Base-by-base conservation (phyloP, 2,113 vertebrate species). In the Albula glossodonta region DNA sequence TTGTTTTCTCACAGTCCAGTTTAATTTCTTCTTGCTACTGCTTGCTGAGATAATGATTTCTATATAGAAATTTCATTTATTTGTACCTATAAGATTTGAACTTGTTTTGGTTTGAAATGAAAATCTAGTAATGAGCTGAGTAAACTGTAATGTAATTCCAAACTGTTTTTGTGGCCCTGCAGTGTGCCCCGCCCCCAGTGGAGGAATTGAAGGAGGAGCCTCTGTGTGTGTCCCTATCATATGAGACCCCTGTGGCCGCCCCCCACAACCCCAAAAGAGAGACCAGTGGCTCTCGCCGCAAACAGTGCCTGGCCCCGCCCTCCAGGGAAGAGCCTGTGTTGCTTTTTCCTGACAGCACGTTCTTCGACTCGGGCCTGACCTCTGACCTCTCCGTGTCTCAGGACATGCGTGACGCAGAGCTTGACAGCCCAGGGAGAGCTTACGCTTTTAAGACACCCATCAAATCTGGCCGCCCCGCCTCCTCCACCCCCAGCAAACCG, bases 401-500 rank as follows among this genome's bases (percentile, higher is more conserved):
- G 31, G 95, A 96, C 48, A 70, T 79, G 15, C 90, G 84, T 0
- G 85, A 93, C 0, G 12, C 60, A 0, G 90, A 92, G 70, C 86
- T 85, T 88, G 90, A 81, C 91, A 92, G 90, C 85, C 92, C 93
- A 0, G 86, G 86, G 1, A 94, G 81, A 90, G 92, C 81, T 88
- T 92, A 92, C 5, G 94, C 95, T 60, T 98, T 97, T 86, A 97
- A 98, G 94, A 98, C 98, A 1, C 97, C 97, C 4, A 90, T 97
- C 79, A 98, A 98, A 86, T 94, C 90, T 74, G 93, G 92, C 87
- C 89, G 96, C 78, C 95, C 96, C 0, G 90, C 93, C 85, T 98
- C 97, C 13, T 99, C 98, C 41, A 99, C 97, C 0, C 98, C 97
- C 0, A 97, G 96, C 93, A 97, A 97, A 87, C 90, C 88, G 0